Percentiles rank a stretch among this genome's conserved stretches.
These are phyloP conservation scores for Brachionus angularis DNA, from an alignment of 1,140 invertebrate species.

Conservation along the genomic window DNA sequence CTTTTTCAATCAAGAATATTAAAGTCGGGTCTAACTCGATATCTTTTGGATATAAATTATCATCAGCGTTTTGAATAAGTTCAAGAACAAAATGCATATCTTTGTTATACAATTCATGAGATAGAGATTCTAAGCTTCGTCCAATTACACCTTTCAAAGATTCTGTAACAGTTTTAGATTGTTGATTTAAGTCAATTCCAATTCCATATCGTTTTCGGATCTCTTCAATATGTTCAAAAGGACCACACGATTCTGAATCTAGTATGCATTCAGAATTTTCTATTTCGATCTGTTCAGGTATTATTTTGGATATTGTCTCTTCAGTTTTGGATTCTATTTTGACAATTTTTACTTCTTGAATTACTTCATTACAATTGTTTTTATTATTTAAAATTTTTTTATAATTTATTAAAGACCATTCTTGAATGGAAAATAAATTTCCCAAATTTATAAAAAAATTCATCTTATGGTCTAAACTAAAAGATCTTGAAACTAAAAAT, in stretches of 20 bases:
- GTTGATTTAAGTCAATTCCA: constrained; percentile 44
- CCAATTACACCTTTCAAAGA: constrained; percentile 45
- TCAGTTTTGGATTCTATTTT: not conserved
- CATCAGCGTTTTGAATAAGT: constrained; percentile 57
- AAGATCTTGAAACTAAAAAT: not conserved
- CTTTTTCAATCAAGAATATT: constrained; percentile 50
- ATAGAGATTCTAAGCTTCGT: constrained; percentile 49
- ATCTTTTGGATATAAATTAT: constrained; percentile 56
- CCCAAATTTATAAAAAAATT: not conserved
- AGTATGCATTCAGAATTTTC: not conserved
- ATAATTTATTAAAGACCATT: not conserved
- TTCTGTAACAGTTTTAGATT: constrained; percentile 37
- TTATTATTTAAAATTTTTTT: not conserved
- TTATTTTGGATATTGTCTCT: not conserved
- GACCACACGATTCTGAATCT: not conserved
- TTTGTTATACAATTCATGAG: constrained; percentile 57
- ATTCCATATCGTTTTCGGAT: constrained; percentile 47
- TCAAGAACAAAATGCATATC: constrained; percentile 59
- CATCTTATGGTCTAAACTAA: not conserved
- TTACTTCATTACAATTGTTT: too few relatives aligned
- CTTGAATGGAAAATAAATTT: not conserved
- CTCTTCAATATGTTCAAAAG: constrained; percentile 32
- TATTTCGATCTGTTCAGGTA: not conserved
- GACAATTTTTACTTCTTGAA: not conserved
- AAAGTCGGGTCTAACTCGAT: constrained; percentile 48